Percentiles rank a stretch among this genome's conserved stretches.
These are phyloP conservation scores for Tuta absoluta DNA, from an alignment of 2,888 invertebrate species.

Conservation along the genomic window DNA sequence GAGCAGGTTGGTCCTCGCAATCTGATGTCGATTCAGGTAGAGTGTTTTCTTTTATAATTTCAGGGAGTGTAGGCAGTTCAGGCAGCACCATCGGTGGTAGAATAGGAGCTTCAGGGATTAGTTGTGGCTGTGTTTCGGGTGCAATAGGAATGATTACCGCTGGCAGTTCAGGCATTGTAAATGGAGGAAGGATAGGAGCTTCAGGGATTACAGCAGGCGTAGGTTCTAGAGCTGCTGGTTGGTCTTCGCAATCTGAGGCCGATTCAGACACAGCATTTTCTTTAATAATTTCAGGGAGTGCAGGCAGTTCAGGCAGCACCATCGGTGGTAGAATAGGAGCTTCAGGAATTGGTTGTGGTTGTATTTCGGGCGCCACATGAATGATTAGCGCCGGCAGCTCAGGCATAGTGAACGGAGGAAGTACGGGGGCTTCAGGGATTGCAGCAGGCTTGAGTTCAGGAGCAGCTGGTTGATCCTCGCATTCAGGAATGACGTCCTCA, in stretches of 20 bases:
- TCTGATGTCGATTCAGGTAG: conserved; percentile 13
- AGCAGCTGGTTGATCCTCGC: not conserved
- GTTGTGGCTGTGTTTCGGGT: not conserved
- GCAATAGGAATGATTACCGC: conserved; percentile 31
- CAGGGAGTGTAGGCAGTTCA: not conserved
- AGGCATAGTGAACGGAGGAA: conserved; percentile 19
- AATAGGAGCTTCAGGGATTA: conserved; percentile 15
- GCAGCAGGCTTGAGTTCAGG: conserved; percentile 4
- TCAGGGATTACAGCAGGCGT: conserved; percentile 20
- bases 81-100: not conserved
- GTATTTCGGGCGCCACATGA: conserved; percentile 27
- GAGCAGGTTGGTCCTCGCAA: not conserved
- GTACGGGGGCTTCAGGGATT: conserved; percentile 20
- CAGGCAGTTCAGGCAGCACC: not conserved
- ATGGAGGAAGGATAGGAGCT: conserved; percentile 17
- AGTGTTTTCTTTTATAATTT: not conserved
- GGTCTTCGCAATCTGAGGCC: not conserved
- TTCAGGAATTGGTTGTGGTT: conserved; percentile 14
- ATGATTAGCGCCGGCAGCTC: conserved; percentile 26
- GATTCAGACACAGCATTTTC: too few relatives aligned
- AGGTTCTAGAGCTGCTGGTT: not conserved
- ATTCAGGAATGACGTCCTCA: not conserved
- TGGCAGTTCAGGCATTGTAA: conserved; percentile 22
- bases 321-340: not conserved
- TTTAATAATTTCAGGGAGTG: not conserved